Evolutionary conservation across 2,888 invertebrate genomes (phyloP).

Genomic region (Melanargia galathea): DNA sequence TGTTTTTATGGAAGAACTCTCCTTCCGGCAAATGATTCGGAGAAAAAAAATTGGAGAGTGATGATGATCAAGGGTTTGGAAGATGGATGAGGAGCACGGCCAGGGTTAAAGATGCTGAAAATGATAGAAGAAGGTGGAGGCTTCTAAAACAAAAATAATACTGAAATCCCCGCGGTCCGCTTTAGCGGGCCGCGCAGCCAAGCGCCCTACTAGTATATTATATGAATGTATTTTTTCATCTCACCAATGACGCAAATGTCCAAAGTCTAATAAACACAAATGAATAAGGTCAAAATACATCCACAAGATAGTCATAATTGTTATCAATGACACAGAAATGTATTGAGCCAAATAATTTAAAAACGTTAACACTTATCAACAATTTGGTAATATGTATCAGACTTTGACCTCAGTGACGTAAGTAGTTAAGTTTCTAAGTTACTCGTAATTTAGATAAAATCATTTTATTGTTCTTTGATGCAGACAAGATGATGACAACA

Average conservation of each 20-base stretch:
- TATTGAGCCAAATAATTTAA: neutral
- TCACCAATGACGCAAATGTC: conserved; percentile 4
- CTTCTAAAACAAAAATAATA: too few relatives aligned
- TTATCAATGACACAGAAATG: neutral
- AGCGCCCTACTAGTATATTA: too few relatives aligned
- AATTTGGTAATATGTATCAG: conserved; percentile 4
- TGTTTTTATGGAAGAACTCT: too few relatives aligned
- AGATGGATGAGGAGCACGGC: too few relatives aligned
- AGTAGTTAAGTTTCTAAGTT: neutral
- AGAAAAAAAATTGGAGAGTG: too few relatives aligned
- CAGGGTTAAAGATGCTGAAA: too few relatives aligned
- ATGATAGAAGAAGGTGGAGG: too few relatives aligned
- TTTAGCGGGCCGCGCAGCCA: too few relatives aligned
- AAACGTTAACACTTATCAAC: conserved; percentile 2
- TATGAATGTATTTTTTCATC: too few relatives aligned
- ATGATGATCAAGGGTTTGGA: too few relatives aligned
- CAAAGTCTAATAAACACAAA: neutral
- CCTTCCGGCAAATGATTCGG: too few relatives aligned
- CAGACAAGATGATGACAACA: neutral
- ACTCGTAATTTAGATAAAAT: neutral
- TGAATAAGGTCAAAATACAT: neutral
- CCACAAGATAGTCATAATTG: neutral
- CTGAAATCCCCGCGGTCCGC: too few relatives aligned
- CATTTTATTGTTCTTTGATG: neutral
- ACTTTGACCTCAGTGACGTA: conserved; percentile 3